Base-by-base conservation (phyloP, 2,888 invertebrate species). In the Eretmocerus hayati region DNA sequence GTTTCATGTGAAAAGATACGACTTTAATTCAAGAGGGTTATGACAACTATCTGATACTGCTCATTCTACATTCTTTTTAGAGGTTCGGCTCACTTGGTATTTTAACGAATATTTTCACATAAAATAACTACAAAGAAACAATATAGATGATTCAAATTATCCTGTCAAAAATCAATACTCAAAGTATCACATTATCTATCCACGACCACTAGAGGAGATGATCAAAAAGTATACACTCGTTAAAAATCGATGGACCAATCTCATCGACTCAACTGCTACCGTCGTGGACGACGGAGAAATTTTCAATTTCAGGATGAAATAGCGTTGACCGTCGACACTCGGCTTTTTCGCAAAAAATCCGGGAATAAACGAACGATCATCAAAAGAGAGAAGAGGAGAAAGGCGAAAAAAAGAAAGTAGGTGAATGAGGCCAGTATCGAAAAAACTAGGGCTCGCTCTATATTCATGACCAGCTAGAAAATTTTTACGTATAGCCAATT, bases 241-340 rank as follows among this genome's bases (percentile, higher is more conserved):
- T 15, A 13, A 9, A 30, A 42, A 39, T 46, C 50, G 35, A 39
- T n/a, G n/a, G n/a, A n/a, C n/a, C n/a, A n/a, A n/a, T 36, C 41
- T 45, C 42, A 42, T 46, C 39, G 32, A 23, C 22, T 37, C 37
- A 36, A 36, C 16, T 35, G 16, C 8, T n/a, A n/a, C n/a, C n/a
- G n/a, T n/a, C n/a, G n/a, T 16, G 30, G 9, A 19, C 15, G 39
- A 15, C 15, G 15, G 23, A 20, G 35, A 21, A 20, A 40, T 48
- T 47, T 48, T 44, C 44, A 48, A 48, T 51, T 47, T 48, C 47
- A 21, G 38, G 11, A 18, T 26, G 37, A 48, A 47, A 48, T 51
- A 41, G 51, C 47, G 44, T 41, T 43, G 33, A 15, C 32, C 23
- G 19, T 32, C n/a, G n/a, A n/a, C n/a, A n/a, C 42, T 32, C 37